Base-by-base conservation (phyloP, 2,113 vertebrate species). In the Glareola pratincola region DNA sequence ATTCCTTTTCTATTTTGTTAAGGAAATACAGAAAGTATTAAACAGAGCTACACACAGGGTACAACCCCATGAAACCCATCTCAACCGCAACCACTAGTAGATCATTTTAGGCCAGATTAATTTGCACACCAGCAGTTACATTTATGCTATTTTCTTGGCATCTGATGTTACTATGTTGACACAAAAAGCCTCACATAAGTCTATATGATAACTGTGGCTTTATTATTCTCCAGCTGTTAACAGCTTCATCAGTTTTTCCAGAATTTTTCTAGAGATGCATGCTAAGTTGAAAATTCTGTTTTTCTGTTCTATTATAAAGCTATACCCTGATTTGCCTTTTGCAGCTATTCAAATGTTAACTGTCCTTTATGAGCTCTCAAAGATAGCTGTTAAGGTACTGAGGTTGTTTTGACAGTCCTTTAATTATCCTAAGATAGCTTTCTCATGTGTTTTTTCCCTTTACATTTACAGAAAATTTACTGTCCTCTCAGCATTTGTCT, bases 41-140 rank as follows among this genome's bases (percentile, higher is more conserved):
- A 67, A 51, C 41, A 56, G 21, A 36, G 12, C 8, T 27, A 4
- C 0, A 2, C 1, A 2, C 32, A n/a, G 20, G 10, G 4, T 41
- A 36, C 11, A 78, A 39, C 37, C 45, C 27, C 19, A 36, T 50
- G 19, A 82, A 84, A 71, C 19, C 12, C 5, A n/a, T 67, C 71
- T 47, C 0, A 0, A 30, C 16, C 21, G 3, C 14, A 66, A 74
- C 12, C 13, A 41, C 19, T 10, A 74, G 30, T 36, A 7, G 4
- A 20, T 63, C 59, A 3, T 59, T 88, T 47, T 22, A 82, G 50
- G 45, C 8, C 27, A 59, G 29, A 47, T 41, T 47, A 82, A 47
- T 13, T 51, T 68, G 9, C 36, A 26, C 22, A 84, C 12, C 48
- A 85, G 21, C 15, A n/a, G 14, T 53, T 81, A 12, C 10, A 51